phyloP scores from a whole-genome alignment of 2,797 vertebrate genomes.

The Alca torda region DNA sequence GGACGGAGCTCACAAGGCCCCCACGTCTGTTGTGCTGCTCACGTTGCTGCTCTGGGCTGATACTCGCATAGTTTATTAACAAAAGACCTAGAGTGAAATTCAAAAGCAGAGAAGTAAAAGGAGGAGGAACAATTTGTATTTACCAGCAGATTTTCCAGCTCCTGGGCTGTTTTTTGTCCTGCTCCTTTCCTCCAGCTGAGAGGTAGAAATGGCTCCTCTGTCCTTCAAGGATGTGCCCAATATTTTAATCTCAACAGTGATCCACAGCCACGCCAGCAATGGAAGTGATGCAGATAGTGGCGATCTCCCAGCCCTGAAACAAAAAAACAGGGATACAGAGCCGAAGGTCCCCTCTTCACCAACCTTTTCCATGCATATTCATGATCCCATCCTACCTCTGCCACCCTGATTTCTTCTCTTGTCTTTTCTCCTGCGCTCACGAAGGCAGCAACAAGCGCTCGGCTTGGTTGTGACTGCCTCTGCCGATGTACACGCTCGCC shows the following conservation, averaged over 20 bases:
- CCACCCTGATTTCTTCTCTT: accelerated
- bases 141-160: neutral
- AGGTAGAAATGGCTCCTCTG: neutral
- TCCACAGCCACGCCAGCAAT: accelerated
- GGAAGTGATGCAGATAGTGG: neutral
- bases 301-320: neutral
- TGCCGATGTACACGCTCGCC: accelerated
- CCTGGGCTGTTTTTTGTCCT: neutral
- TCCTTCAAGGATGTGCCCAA: neutral
- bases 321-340: neutral
- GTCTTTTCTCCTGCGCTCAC: neutral
- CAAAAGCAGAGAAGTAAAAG: neutral
- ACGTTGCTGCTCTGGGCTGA: neutral
- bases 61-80: neutral
- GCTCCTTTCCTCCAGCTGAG: neutral
- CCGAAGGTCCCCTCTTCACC: neutral
- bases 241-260: neutral
- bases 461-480: accelerated
- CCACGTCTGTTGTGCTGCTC: accelerated
- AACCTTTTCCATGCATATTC: neutral
- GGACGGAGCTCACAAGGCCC: neutral
- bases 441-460: neutral
- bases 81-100: neutral
- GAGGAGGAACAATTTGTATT: neutral
- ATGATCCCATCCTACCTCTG: neutral